Base-by-base conservation (phyloP, 2,888 invertebrate genomes). In the Parelbella ahira region DNA sequence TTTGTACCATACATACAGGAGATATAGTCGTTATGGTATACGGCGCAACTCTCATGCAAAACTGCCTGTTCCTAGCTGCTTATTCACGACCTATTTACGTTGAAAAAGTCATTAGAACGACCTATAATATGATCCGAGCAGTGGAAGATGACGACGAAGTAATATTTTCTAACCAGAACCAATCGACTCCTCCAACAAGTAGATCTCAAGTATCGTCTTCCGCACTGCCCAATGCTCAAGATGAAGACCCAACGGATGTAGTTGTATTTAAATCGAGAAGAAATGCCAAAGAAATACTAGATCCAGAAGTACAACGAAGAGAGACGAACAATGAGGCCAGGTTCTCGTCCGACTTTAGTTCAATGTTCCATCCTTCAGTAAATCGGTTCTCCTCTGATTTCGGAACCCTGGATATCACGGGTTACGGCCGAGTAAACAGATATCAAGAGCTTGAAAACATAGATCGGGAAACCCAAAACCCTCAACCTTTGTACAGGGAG, bases 101-200 rank as follows among this genome's bases (percentile, higher is more conserved):
- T 37, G 84, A 83, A 54, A 78, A 60, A 47, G 82, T 83, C 1
- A 68, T 88, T n/a, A 67, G 72, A 53, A 68, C 69, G 38, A 87
- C 83, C 0, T 88, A 88, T 49, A 88, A 86, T 49, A 81, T 81
- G 70, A 57, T 88, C 1, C 58, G 82, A 39, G 80, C 78, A 0
- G 77, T 68, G 0, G 88, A 89, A 43, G 88, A 88, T 33, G 88
- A 89, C 8, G 90, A 90, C 51, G 90, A 90, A 64, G 88, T 90
- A 1, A 89, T 90, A 51, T 89, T 89, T 52, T 86, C 89, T 0
- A 84, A 82, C 49, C 78, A 78, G 66, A 48, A 44, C 46, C 43
- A 37, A 49, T 11, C 45, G 47, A 46, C 37, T 29, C 45, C 38
- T 25, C 29, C 50, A 47, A 18, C 49, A 38, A 29, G 38, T 34